Conservation (phyloP, 2,113 vertebrate species). For the Thryonomys swinderianus region DNA sequence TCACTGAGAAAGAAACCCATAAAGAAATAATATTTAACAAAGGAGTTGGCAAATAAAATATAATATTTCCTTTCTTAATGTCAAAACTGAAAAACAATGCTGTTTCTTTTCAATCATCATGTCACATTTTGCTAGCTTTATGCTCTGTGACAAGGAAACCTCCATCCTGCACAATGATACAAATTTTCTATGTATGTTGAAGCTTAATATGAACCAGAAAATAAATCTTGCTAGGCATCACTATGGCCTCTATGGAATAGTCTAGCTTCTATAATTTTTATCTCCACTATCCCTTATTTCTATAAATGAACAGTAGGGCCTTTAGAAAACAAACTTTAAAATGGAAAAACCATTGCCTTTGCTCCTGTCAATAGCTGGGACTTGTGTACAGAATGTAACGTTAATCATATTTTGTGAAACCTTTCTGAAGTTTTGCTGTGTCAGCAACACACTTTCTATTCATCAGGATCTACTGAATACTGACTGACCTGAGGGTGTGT, state of each 20-base stretch:
- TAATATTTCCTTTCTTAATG: neutral
- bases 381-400: slow-evolving; percentile 50
- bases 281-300: neutral
- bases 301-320: slow-evolving; percentile 1
- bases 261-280: slow-evolving; percentile 58
- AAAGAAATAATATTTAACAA: neutral
- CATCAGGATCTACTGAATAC: slow-evolving; percentile 56
- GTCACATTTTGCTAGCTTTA: slow-evolving; percentile 49
- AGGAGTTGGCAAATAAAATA: neutral
- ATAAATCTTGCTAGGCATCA: slow-evolving; percentile 62
- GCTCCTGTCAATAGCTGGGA: slow-evolving; percentile 25
- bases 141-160: slow-evolving; percentile 55
- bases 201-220: slow-evolving; percentile 54
- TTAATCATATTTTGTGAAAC: neutral
- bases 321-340: neutral
- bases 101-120: slow-evolving; percentile 21
- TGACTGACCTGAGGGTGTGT: slow-evolving; percentile 55
- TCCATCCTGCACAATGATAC: slow-evolving; percentile 40
- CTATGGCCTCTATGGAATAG: neutral
- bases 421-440: slow-evolving; percentile 43
- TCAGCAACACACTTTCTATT: slow-evolving; percentile 62
- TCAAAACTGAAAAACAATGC: neutral
- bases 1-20: neutral
- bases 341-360: neutral
- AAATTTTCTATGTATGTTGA: slow-evolving; percentile 50